Percentiles rank a stretch among this genome's conserved stretches.
These are phyloP conservation scores for Chunga burmeisteri DNA, from an alignment of 2,113 vertebrate species.

Conservation along the genomic window DNA sequence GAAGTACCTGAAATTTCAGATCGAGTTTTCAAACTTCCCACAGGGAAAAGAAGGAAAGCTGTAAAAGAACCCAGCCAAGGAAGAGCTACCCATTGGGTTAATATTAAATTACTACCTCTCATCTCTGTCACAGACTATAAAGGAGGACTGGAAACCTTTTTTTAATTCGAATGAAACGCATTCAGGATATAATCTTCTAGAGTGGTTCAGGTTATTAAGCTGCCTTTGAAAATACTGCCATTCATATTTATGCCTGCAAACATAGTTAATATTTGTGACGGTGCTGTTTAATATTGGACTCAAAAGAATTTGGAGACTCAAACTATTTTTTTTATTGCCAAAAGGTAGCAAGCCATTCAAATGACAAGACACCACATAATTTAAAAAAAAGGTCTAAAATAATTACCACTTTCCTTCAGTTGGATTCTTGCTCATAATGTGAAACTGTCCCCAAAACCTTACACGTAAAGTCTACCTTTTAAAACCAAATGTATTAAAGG, in stretches of 20 bases:
- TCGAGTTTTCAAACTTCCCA: background rate
- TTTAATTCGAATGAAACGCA: background rate
- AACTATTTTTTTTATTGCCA: background rate
- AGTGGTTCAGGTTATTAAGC: constrained; percentile 18
- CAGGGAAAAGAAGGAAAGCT: background rate
- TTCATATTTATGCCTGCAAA: constrained; percentile 4
- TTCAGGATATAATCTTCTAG: background rate
- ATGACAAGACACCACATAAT: background rate
- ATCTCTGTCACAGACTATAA: background rate
- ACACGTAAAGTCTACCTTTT: background rate
- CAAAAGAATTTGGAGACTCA: background rate
- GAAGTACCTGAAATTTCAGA: background rate
- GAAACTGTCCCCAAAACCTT: background rate
- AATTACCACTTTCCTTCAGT: background rate
- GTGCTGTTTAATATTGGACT: background rate
- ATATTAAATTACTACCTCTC: background rate
- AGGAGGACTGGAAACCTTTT: background rate
- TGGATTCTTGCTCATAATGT: background rate
- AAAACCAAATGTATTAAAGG: background rate
- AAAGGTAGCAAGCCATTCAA: background rate
- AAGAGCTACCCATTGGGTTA: background rate
- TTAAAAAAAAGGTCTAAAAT: background rate
- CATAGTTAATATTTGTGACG: background rate
- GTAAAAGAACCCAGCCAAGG: background rate
- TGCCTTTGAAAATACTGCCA: constrained; percentile 3